Percentiles rank a stretch among this genome's conserved stretches.
These are phyloP conservation scores for Oxyruncus cristatus DNA, from an alignment of 2,113 vertebrate genomes.

Conservation along the genomic window DNA sequence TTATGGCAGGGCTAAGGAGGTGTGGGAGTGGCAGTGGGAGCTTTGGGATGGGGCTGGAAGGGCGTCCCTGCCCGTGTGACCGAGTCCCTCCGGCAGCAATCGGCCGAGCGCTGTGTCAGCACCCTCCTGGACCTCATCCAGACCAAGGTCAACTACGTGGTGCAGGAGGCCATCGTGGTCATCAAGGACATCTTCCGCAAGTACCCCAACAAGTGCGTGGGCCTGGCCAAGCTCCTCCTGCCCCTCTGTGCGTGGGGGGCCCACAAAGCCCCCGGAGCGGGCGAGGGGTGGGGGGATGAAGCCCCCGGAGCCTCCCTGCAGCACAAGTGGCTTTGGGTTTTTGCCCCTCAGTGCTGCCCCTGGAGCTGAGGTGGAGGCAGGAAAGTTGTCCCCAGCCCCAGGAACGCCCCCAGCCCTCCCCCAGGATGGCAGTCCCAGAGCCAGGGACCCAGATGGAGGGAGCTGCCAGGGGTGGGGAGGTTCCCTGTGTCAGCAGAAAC, in stretches of 20 bases:
- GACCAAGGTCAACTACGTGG: slow-evolving; percentile 98
- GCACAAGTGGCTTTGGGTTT: not conserved
- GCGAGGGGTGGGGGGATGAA: accelerated
- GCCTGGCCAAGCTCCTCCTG: accelerated
- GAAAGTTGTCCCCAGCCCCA: not conserved
- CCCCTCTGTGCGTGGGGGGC: not conserved
- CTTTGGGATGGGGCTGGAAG: not conserved
- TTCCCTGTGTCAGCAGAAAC: not conserved
- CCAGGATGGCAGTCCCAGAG: not conserved
- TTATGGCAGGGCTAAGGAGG: accelerated
- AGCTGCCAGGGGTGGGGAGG: not conserved
- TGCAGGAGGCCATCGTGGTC: slow-evolving; percentile 96
- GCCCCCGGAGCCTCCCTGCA: not conserved
- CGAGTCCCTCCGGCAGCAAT: slow-evolving; percentile 77
- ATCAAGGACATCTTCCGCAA: slow-evolving; percentile 99
- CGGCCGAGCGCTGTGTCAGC: slow-evolving; percentile 95
- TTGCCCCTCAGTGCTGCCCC: not conserved
- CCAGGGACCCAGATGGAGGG: not conserved
- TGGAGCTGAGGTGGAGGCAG: not conserved
- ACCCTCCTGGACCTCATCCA: slow-evolving; percentile 96
- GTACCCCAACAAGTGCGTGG: slow-evolving; percentile 96
- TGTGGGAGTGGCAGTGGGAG: not conserved
- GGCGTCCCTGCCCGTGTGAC: not conserved
- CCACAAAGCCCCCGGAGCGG: not conserved
- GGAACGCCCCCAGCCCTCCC: not conserved